Percentiles rank a stretch among this genome's conserved stretches.
These are phyloP conservation scores for Agapornis canus DNA, from an alignment of 2,797 vertebrate genomes.

Conservation along the genomic window DNA sequence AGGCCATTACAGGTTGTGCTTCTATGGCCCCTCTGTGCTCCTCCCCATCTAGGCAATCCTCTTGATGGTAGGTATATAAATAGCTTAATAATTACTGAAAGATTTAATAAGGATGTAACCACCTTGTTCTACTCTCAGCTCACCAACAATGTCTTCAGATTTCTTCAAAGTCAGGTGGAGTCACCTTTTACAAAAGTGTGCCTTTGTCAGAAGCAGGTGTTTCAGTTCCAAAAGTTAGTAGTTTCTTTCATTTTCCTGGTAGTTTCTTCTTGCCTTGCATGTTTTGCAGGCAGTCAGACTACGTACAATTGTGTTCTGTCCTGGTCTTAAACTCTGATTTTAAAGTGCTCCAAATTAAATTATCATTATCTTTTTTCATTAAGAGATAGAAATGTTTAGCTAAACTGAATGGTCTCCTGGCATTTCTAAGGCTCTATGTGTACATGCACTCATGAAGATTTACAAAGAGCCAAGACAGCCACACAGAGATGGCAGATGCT, in stretches of 20 bases:
- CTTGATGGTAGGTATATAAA: neutral
- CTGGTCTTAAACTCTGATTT: neutral
- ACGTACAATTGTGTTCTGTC: neutral
- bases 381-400: neutral
- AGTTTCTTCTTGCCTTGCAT: neutral
- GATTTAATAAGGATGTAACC: neutral
- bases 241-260: neutral
- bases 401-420: neutral
- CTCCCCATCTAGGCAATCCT: neutral
- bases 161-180: neutral
- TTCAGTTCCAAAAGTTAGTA: neutral
- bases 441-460: neutral
- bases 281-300: neutral
- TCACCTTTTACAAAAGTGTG: neutral
- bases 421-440: neutral
- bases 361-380: neutral
- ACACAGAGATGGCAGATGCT: neutral
- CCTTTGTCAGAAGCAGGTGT: neutral
- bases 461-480: neutral
- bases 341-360: neutral
- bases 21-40: neutral
- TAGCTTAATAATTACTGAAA: neutral
- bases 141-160: neutral
- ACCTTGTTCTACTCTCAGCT: neutral
- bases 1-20: neutral